Percentiles rank a stretch among this genome's conserved stretches.
Evolutionary conservation across 2,797 vertebrate species (phyloP).

Genomic region (Siniperca obscura): DNA sequence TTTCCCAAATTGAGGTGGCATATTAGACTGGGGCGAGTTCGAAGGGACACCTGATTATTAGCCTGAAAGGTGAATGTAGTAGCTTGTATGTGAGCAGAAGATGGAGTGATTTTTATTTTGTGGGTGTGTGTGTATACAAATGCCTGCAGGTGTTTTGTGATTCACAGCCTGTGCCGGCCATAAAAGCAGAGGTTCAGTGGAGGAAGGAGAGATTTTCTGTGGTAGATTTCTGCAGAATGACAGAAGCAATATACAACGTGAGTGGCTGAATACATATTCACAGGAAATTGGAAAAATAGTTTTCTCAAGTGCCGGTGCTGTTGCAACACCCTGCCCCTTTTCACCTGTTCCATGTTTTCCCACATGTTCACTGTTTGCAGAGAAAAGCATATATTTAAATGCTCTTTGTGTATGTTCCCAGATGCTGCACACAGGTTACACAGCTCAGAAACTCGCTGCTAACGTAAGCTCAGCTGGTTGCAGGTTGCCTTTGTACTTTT

Average conservation of each 20-base stretch:
- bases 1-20: conserved; percentile 31
- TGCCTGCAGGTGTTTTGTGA: conserved; percentile 41
- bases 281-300: conserved; percentile 37
- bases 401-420: background rate
- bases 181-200: conserved; percentile 20
- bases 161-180: conserved; percentile 18
- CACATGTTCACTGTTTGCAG: conserved; percentile 1
- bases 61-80: conserved; percentile 16
- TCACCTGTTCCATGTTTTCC: conserved; percentile 1
- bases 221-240: conserved; percentile 25
- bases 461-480: background rate
- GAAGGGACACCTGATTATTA: conserved; percentile 32
- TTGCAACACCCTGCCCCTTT: conserved; percentile 22
- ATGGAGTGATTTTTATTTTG: conserved; percentile 26
- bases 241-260: conserved; percentile 23
- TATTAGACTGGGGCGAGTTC: conserved; percentile 35
- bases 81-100: conserved; percentile 32
- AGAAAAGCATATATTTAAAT: conserved; percentile 21
- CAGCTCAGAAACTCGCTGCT: background rate
- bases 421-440: background rate
- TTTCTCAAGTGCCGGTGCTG: conserved; percentile 19
- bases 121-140: conserved; percentile 13
- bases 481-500: background rate
- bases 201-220: conserved; percentile 16
- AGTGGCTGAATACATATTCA: conserved; percentile 43